These are phyloP conservation scores for Bombus affinis DNA, from an alignment of 1,140 invertebrate genomes.

Conservation along the genomic window DNA sequence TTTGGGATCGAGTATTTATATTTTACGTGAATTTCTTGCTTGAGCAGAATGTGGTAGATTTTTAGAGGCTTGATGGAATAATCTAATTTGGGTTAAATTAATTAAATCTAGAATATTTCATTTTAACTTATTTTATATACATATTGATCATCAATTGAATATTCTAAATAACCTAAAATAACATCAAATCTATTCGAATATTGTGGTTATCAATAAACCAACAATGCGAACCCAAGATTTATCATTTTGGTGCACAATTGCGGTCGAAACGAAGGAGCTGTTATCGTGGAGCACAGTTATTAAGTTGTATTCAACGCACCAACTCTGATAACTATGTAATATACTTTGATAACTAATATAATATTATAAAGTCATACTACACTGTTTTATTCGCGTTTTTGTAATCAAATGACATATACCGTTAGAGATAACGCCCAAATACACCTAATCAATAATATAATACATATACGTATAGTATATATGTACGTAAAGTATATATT, in stretches of 20 bases:
- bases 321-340: not conserved
- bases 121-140: too few species aligned
- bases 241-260: not conserved
- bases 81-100: too few species aligned
- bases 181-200: not conserved
- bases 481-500: too few species aligned
- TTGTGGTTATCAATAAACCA: not conserved
- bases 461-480: not conserved
- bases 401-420: not conserved
- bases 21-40: too few species aligned
- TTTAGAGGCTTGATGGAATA: too few species aligned
- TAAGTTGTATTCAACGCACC: not conserved
- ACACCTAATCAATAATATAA: not conserved
- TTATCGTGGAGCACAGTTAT: not conserved
- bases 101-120: too few species aligned
- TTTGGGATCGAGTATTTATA: too few species aligned
- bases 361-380: not conserved
- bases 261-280: not conserved
- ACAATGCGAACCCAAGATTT: not conserved
- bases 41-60: too few species aligned
- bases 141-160: too few species aligned
- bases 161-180: not conserved
- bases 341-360: not conserved
- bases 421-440: not conserved
- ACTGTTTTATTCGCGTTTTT: not conserved